Base-by-base conservation (phyloP, 37 sponge, comb jelly and placozoan genomes). In the Bolinopsis microptera region DNA sequence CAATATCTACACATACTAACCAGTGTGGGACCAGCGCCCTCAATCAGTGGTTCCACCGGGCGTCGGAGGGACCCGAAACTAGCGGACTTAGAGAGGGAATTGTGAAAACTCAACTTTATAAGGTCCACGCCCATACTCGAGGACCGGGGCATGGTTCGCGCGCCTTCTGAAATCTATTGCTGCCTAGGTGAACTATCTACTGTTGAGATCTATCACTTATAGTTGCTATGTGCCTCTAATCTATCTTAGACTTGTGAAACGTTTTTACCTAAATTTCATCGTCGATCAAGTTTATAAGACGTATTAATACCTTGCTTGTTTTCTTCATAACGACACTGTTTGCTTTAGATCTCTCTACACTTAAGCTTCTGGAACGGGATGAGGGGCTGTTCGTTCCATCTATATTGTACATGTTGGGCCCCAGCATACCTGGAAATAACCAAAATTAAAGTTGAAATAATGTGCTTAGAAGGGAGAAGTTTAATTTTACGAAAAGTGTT, bases 271-370 rank as follows among this genome's bases (percentile, higher is more conserved):
- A n/a, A n/a, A n/a, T n/a, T n/a, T n/a, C n/a, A n/a, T n/a, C n/a
- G n/a, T n/a, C n/a, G n/a, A n/a, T n/a, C n/a, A n/a, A n/a, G n/a
- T n/a, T n/a, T n/a, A n/a, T n/a, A n/a, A n/a, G n/a, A n/a, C n/a
- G n/a, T n/a, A n/a, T n/a, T n/a, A n/a, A n/a, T 86, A 86, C 90
- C 26, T 86, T 86, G 90, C 90, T 86, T 23, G 41, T 86, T 86
- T 86, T 86, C 90, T 86, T 86, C 90, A 86, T 86, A 2, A 41
- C 90, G 0, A 86, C 90, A 86, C 90, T 86, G 61, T 86, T 86
- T n/a, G 90, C 90, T 26, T 86, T 86, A 8, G 30, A n/a, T 41
- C 90, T 9, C 30, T 86, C 90, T 26, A 86, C 90, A 38, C 90
- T 86, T n/a, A 86, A 48, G 39, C 90, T 86, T 25, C 90, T 86